These are phyloP conservation scores for Pimephales promelas DNA, from an alignment of 2,113 vertebrate genomes.

Conservation along the genomic window DNA sequence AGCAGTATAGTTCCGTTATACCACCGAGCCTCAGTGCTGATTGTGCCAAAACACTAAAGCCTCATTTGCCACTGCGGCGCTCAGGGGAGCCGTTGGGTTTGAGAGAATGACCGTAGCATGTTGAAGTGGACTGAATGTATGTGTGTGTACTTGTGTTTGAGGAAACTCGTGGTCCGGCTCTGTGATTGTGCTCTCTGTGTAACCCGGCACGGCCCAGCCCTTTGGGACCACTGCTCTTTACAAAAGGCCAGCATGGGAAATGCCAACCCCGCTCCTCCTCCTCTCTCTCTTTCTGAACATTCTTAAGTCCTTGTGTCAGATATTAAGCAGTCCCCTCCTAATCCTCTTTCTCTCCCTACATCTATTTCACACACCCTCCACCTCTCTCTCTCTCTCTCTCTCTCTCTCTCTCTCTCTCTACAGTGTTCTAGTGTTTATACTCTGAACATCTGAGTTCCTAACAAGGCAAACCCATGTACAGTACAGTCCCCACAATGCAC, in stretches of 20 bases:
- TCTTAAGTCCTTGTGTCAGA: slow-evolving; percentile 68
- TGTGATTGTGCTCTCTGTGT: slow-evolving; percentile 68
- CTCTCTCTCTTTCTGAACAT: slow-evolving; percentile 57
- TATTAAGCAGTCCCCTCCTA: slow-evolving; percentile 51
- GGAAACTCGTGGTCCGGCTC: slow-evolving; percentile 67
- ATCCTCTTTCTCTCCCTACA: slow-evolving; percentile 17
- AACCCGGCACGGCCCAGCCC: slow-evolving; percentile 67
- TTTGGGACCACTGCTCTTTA: slow-evolving; percentile 67
- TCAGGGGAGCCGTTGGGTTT: not conserved
- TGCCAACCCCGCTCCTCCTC: slow-evolving; percentile 45
- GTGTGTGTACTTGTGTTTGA: slow-evolving; percentile 19
- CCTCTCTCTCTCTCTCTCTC: not conserved
- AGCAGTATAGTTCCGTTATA: not conserved
- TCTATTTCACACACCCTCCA: slow-evolving; percentile 45
- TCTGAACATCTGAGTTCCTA: slow-evolving; percentile 71
- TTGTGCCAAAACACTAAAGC: not conserved
- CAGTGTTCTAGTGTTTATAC: slow-evolving; percentile 66
- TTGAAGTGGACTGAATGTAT: slow-evolving; percentile 4
- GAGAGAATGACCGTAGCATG: slow-evolving; percentile 9
- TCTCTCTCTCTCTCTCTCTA: slow-evolving; percentile 38
- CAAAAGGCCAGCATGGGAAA: slow-evolving; percentile 65
- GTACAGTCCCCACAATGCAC: slow-evolving; percentile 21
- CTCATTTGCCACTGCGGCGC: not conserved
- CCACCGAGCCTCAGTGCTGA: not conserved
- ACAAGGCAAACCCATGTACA: slow-evolving; percentile 73